Conservation (phyloP, 2,113 vertebrate genomes). For the Lampris incognitus region DNA sequence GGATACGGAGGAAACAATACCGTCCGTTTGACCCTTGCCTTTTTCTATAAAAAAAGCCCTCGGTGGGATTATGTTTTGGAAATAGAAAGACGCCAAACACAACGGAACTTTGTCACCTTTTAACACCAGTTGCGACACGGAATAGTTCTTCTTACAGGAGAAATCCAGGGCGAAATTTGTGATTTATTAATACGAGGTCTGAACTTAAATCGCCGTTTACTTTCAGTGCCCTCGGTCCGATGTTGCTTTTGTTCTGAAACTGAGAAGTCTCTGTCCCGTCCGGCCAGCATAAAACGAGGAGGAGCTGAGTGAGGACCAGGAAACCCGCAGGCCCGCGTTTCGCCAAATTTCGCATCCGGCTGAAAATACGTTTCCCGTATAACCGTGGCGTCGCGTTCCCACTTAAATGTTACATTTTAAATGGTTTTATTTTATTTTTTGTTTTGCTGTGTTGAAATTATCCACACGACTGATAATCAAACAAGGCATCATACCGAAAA, state of each 20-base stretch:
- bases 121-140: conserved; percentile 56
- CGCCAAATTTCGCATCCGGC: too few species aligned
- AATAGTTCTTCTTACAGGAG: conserved; percentile 1
- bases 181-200: conserved; percentile 25
- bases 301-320: conserved; percentile 79
- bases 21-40: conserved; percentile 74
- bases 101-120: conserved; percentile 69
- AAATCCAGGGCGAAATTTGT: not conserved
- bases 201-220: conserved; percentile 38
- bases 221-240: conserved; percentile 61
- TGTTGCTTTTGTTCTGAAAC: conserved; percentile 84
- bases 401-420: too few species aligned
- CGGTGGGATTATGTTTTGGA: conserved; percentile 68
- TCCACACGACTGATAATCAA: too few species aligned
- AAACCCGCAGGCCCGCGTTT: conserved; percentile 74
- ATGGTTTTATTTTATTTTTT: too few species aligned
- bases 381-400: too few species aligned
- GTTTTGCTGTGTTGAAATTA: too few species aligned
- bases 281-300: conserved; percentile 82
- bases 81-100: conserved; percentile 62
- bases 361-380: too few species aligned
- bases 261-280: conserved; percentile 83
- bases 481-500: too few species aligned
- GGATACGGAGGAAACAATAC: conserved; percentile 64
- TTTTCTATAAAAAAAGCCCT: conserved; percentile 61